These are phyloP conservation scores for Anastrepha ludens DNA, from an alignment of 1,140 invertebrate genomes.

Conservation along the genomic window DNA sequence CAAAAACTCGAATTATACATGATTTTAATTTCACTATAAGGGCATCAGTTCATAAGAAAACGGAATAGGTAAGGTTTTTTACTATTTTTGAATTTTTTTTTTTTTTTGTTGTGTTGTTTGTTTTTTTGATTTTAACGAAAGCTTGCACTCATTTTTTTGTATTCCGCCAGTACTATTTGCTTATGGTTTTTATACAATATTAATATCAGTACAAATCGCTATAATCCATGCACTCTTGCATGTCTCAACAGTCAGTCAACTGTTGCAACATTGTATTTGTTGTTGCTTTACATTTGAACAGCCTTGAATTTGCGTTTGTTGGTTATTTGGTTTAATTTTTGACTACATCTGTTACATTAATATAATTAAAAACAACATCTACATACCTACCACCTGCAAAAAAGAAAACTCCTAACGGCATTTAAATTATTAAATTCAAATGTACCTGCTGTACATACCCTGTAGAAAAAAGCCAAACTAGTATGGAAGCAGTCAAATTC, in stretches of 20 bases:
- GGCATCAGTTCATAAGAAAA: too few species aligned
- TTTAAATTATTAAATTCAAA: neutral
- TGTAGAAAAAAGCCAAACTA: too few species aligned
- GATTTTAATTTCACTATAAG: too few species aligned
- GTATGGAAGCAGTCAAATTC: neutral
- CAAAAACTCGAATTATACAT: too few species aligned
- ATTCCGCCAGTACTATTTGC: too few species aligned
- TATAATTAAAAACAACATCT: constrained; percentile 7
- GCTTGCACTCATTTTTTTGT: too few species aligned
- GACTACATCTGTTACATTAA: neutral
- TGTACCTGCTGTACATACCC: neutral
- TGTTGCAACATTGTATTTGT: constrained; percentile 20
- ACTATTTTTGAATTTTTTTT: too few species aligned
- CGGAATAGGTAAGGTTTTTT: too few species aligned
- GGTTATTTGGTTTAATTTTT: neutral
- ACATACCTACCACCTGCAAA: neutral
- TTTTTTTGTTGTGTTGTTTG: too few species aligned
- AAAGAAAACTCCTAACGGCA: neutral
- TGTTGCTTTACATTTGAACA: neutral
- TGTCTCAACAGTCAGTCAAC: neutral
- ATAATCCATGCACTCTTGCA: constrained; percentile 20
- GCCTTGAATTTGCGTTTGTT: neutral
- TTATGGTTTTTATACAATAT: too few species aligned
- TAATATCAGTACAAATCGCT: neutral
- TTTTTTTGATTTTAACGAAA: too few species aligned